These are phyloP conservation scores for Pogona vitticeps DNA, from an alignment of 2,113 vertebrate genomes.

Conservation along the genomic window DNA sequence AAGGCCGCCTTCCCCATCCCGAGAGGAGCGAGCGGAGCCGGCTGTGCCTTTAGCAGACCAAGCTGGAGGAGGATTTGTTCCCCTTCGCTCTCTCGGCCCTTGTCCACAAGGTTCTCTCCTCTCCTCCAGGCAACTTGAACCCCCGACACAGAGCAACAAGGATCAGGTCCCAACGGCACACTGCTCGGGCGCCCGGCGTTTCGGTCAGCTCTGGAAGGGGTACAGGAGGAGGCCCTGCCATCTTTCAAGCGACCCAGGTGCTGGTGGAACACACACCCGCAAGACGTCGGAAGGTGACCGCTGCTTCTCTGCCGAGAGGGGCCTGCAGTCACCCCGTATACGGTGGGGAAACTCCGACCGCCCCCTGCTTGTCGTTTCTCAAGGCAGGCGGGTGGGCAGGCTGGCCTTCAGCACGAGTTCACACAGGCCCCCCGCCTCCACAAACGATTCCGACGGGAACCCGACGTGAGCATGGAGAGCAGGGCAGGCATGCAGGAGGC, in stretches of 20 bases:
- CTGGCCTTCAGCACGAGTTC: not conserved
- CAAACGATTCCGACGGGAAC: not conserved
- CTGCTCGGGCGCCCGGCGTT: accelerated
- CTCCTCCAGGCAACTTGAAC: not conserved
- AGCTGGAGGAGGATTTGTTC: not conserved
- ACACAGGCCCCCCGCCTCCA: not conserved
- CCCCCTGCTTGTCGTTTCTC: no score
- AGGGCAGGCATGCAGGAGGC: not conserved
- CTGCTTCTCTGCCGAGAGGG: no score
- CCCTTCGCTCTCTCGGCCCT: not conserved
- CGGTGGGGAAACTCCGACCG: no score
- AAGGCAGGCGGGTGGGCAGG: no score
- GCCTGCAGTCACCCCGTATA: no score
- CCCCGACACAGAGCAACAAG: accelerated
- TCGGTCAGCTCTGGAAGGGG: no score
- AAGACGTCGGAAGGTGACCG: no score
- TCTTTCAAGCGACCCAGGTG: accelerated
- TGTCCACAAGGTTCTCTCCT: not conserved
- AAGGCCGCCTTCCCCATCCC: not conserved
- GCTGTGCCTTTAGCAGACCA: accelerated
- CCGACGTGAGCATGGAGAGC: no score
- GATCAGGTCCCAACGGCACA: accelerated
- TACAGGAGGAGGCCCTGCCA: no score
- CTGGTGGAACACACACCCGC: no score
- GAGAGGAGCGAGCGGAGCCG: no score